Evolutionary conservation across 2,888 invertebrate genomes (phyloP).

Genomic region (Rhabditoides inermis): DNA sequence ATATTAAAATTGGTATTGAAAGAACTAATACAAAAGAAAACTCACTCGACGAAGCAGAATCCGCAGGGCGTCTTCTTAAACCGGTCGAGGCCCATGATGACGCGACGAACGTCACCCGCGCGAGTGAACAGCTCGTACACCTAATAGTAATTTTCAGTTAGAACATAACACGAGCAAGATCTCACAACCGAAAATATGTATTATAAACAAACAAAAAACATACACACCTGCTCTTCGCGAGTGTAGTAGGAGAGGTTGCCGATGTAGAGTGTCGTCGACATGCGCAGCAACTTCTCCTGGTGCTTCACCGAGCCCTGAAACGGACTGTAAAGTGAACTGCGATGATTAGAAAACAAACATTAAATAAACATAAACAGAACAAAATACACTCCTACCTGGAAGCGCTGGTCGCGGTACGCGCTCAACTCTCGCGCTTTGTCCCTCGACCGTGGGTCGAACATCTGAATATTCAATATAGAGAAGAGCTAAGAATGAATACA

Average conservation of each 20-base stretch:
- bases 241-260: conserved; percentile 97
- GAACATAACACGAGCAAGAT: neutral
- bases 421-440: conserved; percentile 30
- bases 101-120: conserved; percentile 82
- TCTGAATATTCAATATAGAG: too few relatives aligned
- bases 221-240: conserved; percentile 69
- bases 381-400: conserved; percentile 21
- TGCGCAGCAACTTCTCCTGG: conserved; percentile 66
- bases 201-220: neutral
- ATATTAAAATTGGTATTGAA: neutral
- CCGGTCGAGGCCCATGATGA: conserved; percentile 95
- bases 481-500: too few relatives aligned
- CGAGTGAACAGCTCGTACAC: conserved; percentile 89
- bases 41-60: conserved; percentile 91
- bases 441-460: conserved; percentile 26
- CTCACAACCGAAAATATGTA: neutral
- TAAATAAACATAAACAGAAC: neutral
- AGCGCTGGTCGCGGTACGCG: conserved; percentile 48
- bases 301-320: conserved; percentile 42
- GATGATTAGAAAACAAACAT: neutral
- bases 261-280: conserved; percentile 79
- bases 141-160: conserved; percentile 1
- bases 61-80: conserved; percentile 97
- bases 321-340: neutral
- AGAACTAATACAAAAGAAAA: conserved; percentile 12